Evolutionary conservation across 2,888 invertebrate genomes (phyloP).

Genomic region (Dusona sp.): DNA sequence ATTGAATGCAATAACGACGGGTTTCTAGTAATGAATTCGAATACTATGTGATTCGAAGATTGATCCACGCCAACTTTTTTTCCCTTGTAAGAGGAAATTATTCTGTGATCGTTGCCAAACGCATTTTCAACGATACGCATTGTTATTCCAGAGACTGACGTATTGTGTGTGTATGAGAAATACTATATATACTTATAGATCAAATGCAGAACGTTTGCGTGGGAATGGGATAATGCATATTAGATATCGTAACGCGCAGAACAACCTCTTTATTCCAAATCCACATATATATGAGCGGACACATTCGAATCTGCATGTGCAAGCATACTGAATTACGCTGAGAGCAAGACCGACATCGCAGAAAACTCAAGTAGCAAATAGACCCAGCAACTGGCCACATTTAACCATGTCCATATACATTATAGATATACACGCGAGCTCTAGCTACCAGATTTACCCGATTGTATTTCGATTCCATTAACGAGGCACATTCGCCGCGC

Average conservation of each 20-base stretch:
- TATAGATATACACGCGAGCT: neutral
- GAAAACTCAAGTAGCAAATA: slow-evolving; percentile 34
- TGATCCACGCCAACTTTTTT: neutral
- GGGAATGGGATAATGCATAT: slow-evolving; percentile 64
- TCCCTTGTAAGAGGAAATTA: slow-evolving; percentile 39
- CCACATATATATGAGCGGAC: neutral
- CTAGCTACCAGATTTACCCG: slow-evolving; percentile 42
- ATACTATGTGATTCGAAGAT: neutral
- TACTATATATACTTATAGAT: slow-evolving; percentile 6
- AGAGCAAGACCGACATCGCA: slow-evolving; percentile 25
- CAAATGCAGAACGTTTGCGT: slow-evolving; percentile 44
- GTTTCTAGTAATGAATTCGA: neutral
- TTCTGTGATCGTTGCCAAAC: slow-evolving; percentile 45
- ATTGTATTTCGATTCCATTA: slow-evolving; percentile 49
- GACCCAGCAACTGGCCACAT: slow-evolving; percentile 11
- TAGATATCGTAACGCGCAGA: slow-evolving; percentile 49
- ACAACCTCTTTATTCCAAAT: slow-evolving; percentile 25
- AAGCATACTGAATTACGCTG: slow-evolving; percentile 26
- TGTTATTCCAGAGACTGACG: slow-evolving; percentile 43
- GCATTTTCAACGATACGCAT: slow-evolving; percentile 28
- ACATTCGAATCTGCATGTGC: slow-evolving; percentile 7
- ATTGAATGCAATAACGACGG: neutral
- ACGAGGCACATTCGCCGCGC: slow-evolving; percentile 35
- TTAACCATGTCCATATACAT: neutral
- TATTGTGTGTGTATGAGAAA: slow-evolving; percentile 29